Conservation (phyloP, 2,113 vertebrate genomes). For the Macroglossus sobrinus region DNA sequence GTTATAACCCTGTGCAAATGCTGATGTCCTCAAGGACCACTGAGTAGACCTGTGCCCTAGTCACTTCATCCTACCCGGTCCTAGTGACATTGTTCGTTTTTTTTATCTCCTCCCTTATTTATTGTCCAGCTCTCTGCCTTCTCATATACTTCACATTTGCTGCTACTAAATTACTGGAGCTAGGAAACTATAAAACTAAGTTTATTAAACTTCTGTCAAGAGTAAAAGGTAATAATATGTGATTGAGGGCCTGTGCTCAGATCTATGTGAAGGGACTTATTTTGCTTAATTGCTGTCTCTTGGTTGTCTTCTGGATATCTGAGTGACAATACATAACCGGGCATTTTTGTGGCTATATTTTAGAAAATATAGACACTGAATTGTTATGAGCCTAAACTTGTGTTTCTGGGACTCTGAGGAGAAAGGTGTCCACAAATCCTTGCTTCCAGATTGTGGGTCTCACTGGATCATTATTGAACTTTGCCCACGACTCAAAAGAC, state of each 20-base stretch:
- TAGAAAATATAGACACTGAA: not conserved
- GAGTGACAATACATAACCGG: not conserved
- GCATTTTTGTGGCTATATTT: not conserved
- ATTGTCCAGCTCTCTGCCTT: not conserved
- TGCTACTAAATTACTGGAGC: not conserved
- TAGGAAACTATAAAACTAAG: not conserved
- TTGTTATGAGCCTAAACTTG: not conserved
- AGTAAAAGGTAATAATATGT: not conserved
- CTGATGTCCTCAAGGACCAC: fast-evolving
- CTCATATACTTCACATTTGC: not conserved
- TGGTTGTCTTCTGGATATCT: not conserved
- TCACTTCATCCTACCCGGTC: too few relatives aligned
- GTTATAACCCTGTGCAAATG: not conserved
- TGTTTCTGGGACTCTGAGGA: not conserved
- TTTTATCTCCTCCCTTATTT: not conserved
- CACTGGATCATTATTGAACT: not conserved
- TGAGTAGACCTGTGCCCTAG: not conserved
- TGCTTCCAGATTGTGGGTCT: not conserved
- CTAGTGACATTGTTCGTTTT: not conserved
- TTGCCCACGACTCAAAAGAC: not conserved
- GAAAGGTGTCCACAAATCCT: not conserved
- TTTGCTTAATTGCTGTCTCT: not conserved
- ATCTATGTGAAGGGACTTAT: not conserved
- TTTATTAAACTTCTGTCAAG: not conserved
- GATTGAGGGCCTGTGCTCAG: not conserved